Percentiles rank a stretch among this genome's conserved stretches.
Conservation (phyloP, 1,140 invertebrate species). For the Trichonephila clavata region DNA sequence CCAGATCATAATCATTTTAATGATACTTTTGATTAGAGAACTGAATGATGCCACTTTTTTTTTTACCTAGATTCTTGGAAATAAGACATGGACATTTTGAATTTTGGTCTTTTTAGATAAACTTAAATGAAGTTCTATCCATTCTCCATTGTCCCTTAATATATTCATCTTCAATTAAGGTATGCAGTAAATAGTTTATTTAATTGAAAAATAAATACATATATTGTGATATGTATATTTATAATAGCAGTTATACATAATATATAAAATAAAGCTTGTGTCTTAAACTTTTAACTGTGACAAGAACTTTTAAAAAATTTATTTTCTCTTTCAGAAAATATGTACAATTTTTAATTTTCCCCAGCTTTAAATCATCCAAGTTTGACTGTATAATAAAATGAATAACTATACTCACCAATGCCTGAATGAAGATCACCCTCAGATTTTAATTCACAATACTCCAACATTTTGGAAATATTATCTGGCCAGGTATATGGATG, state of each 20-base stretch:
- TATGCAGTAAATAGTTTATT: too few relatives aligned
- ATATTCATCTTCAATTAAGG: too few relatives aligned
- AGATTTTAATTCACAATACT: conserved; percentile 79
- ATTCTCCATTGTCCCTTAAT: too few relatives aligned
- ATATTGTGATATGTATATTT: not conserved
- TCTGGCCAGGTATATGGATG: conserved; percentile 80
- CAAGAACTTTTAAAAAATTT: not conserved
- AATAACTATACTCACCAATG: conserved; percentile 80
- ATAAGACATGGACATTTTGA: too few relatives aligned
- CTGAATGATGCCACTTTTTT: too few relatives aligned
- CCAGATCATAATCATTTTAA: too few relatives aligned
- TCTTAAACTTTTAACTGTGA: not conserved
- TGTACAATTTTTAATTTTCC: too few relatives aligned
- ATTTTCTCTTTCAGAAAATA: not conserved
- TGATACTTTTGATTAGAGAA: too few relatives aligned
- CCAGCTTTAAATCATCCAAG: not conserved
- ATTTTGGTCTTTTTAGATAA: too few relatives aligned
- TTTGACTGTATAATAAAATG: not conserved
- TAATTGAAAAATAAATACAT: not conserved
- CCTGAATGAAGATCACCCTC: conserved; percentile 82
- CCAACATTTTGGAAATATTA: conserved; percentile 81
- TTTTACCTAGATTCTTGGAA: too few relatives aligned
- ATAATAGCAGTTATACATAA: not conserved
- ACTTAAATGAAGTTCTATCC: too few relatives aligned
- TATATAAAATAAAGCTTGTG: not conserved